A percentile compares a stretch with the other conserved stretches of the same genome.
Conservation (phyloP, 1,140 invertebrate genomes). For the Aporrectodea caliginosa region DNA sequence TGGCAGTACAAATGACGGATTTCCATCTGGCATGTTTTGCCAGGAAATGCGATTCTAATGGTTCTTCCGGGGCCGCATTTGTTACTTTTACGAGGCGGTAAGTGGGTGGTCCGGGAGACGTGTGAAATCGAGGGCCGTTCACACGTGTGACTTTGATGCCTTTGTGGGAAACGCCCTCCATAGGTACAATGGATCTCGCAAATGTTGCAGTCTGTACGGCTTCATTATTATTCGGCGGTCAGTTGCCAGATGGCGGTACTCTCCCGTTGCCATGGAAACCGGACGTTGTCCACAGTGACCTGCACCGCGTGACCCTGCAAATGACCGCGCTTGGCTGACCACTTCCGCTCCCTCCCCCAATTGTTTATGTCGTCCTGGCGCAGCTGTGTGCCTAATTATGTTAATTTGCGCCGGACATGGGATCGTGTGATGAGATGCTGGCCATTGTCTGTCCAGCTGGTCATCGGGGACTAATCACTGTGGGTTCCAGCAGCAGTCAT, state of each 20-base stretch:
- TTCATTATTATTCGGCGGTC: no score
- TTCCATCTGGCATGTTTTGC: no score
- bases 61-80: no score
- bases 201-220: not conserved
- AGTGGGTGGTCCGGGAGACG: no score
- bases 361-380: not conserved
- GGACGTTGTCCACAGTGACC: no score
- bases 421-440: no score
- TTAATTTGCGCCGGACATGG: not conserved
- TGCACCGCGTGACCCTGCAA: not conserved
- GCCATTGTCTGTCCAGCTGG: no score
- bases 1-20: no score
- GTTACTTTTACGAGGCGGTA: no score
- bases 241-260: not conserved
- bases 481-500: no score
- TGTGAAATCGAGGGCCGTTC: not conserved
- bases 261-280: not conserved
- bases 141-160: not conserved
- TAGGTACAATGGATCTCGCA: not conserved
- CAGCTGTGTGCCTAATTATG: not conserved
- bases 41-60: no score
- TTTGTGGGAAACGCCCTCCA: not conserved
- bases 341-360: not conserved
- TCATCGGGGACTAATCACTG: no score
- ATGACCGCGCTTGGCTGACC: not conserved